Percentiles rank a stretch among this genome's conserved stretches.
Conservation (phyloP, 2,113 vertebrate species). For the Agelaius tricolor region DNA sequence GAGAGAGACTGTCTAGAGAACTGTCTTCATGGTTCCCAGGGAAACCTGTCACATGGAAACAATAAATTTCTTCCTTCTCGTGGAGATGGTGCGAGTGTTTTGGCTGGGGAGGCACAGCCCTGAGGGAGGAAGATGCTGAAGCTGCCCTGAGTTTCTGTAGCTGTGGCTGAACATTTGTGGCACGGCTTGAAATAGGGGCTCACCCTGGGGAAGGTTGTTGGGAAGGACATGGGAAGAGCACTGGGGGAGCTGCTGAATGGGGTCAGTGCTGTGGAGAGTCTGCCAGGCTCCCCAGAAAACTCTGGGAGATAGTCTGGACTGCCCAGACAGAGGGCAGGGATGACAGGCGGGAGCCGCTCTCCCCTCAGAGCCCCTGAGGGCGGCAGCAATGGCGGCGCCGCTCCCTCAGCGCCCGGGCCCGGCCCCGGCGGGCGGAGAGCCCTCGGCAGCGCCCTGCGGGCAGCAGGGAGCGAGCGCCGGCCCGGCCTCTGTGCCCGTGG, state of each 20-base stretch:
- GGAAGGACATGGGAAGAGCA: neutral
- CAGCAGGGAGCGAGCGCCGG: neutral
- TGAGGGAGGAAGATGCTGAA: neutral
- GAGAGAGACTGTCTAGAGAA: slow-evolving; percentile 71
- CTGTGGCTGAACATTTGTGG: accelerated
- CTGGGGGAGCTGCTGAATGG: neutral
- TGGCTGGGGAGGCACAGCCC: neutral
- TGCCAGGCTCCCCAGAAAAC: neutral
- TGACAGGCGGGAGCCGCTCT: too few species aligned
- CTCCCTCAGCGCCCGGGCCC: too few species aligned
- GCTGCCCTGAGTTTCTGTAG: neutral
- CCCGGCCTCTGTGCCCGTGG: too few species aligned
- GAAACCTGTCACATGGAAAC: neutral
- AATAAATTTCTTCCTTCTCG: slow-evolving; percentile 65
- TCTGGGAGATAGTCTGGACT: too few species aligned
- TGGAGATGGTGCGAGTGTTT: neutral
- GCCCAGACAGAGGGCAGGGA: too few species aligned
- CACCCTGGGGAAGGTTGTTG: accelerated
- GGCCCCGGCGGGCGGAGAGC: too few species aligned
- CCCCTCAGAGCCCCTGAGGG: neutral
- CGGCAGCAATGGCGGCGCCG: too few species aligned
- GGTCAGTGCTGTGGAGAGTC: neutral
- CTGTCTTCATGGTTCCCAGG: neutral
- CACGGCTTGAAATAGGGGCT: neutral
- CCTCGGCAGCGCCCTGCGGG: neutral